These are phyloP conservation scores for Rhyacophila evoluta DNA, from an alignment of 2,888 invertebrate genomes.

Conservation along the genomic window DNA sequence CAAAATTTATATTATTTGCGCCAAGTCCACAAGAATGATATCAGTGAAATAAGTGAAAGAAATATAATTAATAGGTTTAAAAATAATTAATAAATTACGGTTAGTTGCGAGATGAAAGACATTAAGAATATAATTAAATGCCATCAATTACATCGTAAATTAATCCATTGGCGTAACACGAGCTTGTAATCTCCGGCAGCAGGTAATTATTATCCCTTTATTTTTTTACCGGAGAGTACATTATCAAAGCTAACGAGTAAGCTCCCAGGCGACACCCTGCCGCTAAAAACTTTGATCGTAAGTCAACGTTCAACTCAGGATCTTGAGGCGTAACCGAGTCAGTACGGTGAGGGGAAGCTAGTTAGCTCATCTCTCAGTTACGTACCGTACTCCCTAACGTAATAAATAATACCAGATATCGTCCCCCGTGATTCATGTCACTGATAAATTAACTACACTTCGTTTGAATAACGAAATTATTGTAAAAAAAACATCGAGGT, in stretches of 20 bases:
- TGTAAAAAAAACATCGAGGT: too few relatives aligned
- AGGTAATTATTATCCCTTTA: conserved; percentile 29
- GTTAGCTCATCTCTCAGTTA: not conserved
- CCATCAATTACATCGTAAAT: not conserved
- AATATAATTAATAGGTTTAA: too few relatives aligned
- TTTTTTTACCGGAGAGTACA: conserved; percentile 36
- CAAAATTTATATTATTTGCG: too few relatives aligned
- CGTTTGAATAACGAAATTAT: conserved; percentile 37
- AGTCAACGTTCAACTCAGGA: conserved; percentile 50
- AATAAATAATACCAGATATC: conserved; percentile 54
- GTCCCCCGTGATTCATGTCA: conserved; percentile 52
- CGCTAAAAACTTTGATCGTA: conserved; percentile 48
- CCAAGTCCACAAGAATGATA: too few relatives aligned
- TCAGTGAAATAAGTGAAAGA: too few relatives aligned
- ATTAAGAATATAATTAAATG: not conserved
- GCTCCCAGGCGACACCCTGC: not conserved
- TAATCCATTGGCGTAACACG: not conserved
- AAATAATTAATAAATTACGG: too few relatives aligned
- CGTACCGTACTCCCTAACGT: not conserved
- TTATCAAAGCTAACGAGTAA: conserved; percentile 48
- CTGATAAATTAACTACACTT: conserved; percentile 54
- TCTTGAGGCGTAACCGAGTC: conserved; percentile 44
- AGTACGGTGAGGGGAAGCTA: not conserved
- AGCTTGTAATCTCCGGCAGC: not conserved
- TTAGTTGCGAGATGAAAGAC: too few relatives aligned